Evolutionary conservation across 2,888 invertebrate species (phyloP), one percentile per base, ranked within the genome.

Genomic region (Amiota minor): DNA sequence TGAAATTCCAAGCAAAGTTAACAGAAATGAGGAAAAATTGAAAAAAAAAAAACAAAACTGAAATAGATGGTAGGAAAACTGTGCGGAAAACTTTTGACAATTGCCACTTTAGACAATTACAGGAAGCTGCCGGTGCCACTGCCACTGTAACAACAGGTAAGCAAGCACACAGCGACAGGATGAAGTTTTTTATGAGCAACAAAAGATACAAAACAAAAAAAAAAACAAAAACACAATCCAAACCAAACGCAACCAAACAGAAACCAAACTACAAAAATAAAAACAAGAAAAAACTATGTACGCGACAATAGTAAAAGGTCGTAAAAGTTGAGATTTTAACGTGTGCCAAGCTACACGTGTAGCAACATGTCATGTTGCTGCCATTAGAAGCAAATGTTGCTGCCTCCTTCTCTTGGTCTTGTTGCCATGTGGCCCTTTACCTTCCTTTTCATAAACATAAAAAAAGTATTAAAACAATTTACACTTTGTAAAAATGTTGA

Each of bases 401-500:
- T 35, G 61, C 50, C 23, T 53, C 23, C 50, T 18, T 53, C 23
- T 50, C 53, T 50, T 45, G 18, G 20, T 68, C 1, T 35, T 35
- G 6, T 35, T 50, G 20, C 18, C 62, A 49, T 68, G 68, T 62
- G 50, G 67, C 45, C 53, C 14, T 8, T 12, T 53, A n/a, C 8
- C n/a, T 53, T 53, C 4, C 53, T 53, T 12, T 53, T 35, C 35
- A 35, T 35, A 35, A 8, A 35, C 35, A 74, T 18, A 49, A 53
- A 81, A 84, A 82, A 82, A 82, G 83, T 84, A 88, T 82, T 87
- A 86, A 88, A 89, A 88, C 87, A 86, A 88, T 89, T 88, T 87
- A 86, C 88, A 89, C 89, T 86, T 82, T 84, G 80, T 87, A 83
- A 80, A 83, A 83, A 80, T 70, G 67, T 49, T 12, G 59, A 16